phyloP scores from a whole-genome alignment of 2,797 vertebrate genomes.

The Kryptopterus vitreolus region DNA sequence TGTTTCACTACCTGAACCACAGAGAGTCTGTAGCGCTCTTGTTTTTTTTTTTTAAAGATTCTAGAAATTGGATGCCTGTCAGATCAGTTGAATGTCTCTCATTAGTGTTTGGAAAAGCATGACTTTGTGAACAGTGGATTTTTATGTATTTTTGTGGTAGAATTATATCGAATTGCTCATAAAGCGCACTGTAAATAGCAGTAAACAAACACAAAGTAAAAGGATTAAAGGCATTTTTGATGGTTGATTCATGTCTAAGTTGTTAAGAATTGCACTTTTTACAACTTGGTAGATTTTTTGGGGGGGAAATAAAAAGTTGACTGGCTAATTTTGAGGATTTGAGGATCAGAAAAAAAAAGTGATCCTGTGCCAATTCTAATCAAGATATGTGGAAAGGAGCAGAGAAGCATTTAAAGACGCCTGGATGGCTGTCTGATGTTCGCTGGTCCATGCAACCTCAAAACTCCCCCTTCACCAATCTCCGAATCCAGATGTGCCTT shows the following conservation, averaged over 20 bases:
- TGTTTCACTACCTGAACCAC: conserved; percentile 27
- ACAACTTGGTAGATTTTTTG: background rate
- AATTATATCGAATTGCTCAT: background rate
- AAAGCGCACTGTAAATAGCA: too few relatives aligned
- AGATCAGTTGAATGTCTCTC: background rate
- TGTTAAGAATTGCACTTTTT: background rate
- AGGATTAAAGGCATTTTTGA: background rate
- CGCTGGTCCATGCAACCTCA: conserved; percentile 23
- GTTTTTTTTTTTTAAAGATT: background rate
- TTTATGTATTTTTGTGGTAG: background rate
- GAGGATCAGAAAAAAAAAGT: background rate
- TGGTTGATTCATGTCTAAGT: background rate
- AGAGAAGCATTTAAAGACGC: background rate
- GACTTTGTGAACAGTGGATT: background rate
- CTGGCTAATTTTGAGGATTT: background rate
- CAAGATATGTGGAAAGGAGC: conserved; percentile 2
- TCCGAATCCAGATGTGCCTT: conserved; percentile 45
- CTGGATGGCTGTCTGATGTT: conserved; percentile 33
- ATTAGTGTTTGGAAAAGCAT: background rate
- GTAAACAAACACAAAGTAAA: too few relatives aligned
- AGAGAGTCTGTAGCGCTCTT: background rate
- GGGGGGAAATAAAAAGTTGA: background rate
- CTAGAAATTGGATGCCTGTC: background rate
- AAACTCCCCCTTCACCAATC: conserved; percentile 1
- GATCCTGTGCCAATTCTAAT: background rate